phyloP scores from a whole-genome alignment of 1,140 invertebrate species.

The Philopotamus ludificatus region DNA sequence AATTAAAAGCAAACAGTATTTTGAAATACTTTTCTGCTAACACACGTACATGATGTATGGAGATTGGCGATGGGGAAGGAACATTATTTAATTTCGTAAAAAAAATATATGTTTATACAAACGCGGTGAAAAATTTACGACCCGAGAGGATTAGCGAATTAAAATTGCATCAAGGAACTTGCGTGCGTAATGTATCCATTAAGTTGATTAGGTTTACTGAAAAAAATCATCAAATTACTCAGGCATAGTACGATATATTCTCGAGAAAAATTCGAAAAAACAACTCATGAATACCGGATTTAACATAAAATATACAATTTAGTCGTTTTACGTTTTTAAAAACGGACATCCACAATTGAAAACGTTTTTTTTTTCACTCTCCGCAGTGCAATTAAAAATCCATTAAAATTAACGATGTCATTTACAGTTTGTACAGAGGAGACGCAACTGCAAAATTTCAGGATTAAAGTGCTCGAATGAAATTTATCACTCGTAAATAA shows the following conservation, averaged over 20 bases:
- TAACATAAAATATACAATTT: neutral
- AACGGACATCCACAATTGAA: too few relatives aligned
- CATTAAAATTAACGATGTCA: conserved; percentile 36
- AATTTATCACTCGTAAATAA: conserved; percentile 16
- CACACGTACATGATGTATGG: conserved; percentile 27
- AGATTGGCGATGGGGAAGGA: conserved; percentile 3
- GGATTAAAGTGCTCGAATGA: conserved; percentile 26
- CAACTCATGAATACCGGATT: neutral
- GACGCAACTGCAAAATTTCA: conserved; percentile 24
- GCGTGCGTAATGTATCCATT: too few relatives aligned
- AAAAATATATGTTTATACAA: too few relatives aligned
- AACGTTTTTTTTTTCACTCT: conserved; percentile 8
- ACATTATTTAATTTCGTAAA: conserved; percentile 22
- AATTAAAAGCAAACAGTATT: conserved; percentile 40
- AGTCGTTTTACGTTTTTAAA: neutral
- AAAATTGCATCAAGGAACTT: too few relatives aligned
- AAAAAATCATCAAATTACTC: too few relatives aligned
- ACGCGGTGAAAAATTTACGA: too few relatives aligned
- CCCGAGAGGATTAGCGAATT: too few relatives aligned
- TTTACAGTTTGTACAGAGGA: conserved; percentile 16
- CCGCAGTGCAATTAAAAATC: conserved; percentile 29
- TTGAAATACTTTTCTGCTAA: conserved; percentile 25
- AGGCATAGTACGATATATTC: neutral
- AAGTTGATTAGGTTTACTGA: too few relatives aligned
- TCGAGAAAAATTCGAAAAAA: neutral